Evolutionary conservation across 2,113 vertebrate genomes (phyloP).

Genomic region (Butorides virescens): DNA sequence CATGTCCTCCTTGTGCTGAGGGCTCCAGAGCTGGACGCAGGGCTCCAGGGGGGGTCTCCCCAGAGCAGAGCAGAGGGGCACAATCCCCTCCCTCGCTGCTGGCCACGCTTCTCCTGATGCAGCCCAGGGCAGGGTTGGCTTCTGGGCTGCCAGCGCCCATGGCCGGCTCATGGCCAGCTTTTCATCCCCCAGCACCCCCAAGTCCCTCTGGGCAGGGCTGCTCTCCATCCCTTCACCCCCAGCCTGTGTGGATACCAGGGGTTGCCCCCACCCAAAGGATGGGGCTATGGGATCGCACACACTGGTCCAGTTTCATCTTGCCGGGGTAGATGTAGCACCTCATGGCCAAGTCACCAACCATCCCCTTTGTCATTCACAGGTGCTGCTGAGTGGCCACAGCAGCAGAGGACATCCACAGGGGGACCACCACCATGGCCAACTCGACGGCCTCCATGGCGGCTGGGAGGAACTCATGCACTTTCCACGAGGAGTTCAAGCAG

Average conservation of each 20-base stretch:
- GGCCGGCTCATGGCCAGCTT: not conserved
- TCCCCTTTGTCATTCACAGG: slow-evolving; percentile 1
- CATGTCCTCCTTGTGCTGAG: no score
- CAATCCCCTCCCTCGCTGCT: no score
- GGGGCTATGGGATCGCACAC: not conserved
- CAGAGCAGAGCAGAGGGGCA: no score
- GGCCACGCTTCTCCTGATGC: no score
- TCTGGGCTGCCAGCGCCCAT: no score
- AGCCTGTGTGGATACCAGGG: rapidly evolving
- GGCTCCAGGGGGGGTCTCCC: no score
- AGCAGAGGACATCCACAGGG: rapidly evolving
- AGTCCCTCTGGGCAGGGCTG: not conserved
- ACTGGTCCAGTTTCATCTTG: no score
- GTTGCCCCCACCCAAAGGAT: rapidly evolving
- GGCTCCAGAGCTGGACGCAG: no score
- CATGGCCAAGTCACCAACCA: rapidly evolving
- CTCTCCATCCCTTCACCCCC: not conserved
- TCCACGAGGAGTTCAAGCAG: slow-evolving; percentile 90
- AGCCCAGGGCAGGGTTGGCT: no score
- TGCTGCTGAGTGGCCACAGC: not conserved
- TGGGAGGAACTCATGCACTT: slow-evolving; percentile 78
- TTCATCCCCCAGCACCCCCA: not conserved
- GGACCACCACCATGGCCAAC: not conserved
- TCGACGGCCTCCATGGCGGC: rapidly evolving
- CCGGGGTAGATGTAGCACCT: not conserved